Evolutionary conservation across 1,140 invertebrate species (phyloP).

Genomic region (Tetranychus cinnabarinus): DNA sequence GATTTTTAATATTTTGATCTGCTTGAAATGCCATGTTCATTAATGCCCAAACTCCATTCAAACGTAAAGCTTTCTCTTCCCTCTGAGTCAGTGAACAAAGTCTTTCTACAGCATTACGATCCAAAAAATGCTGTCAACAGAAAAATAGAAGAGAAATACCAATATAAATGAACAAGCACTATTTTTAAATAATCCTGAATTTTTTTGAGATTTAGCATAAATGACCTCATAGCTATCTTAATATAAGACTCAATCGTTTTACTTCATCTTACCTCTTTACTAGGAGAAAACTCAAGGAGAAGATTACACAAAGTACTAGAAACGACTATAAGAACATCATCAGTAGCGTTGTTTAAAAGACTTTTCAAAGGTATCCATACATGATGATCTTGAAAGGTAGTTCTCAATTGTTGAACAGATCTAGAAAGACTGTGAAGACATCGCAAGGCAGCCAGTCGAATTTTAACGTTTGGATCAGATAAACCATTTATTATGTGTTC

Average conservation of each 20-base stretch:
- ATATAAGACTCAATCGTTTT: too few species aligned
- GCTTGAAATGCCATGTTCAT: conserved; percentile 53
- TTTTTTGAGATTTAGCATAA: neutral
- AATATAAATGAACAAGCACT: too few species aligned
- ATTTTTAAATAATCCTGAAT: neutral
- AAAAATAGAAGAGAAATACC: conserved; percentile 3
- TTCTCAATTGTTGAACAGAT: conserved; percentile 72
- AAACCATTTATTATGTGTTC: conserved; percentile 52
- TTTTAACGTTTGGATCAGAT: conserved; percentile 39
- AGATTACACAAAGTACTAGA: conserved; percentile 78
- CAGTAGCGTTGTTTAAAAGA: conserved; percentile 39
- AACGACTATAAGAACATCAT: conserved; percentile 47
- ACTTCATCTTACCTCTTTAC: conserved; percentile 38
- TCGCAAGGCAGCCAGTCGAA: conserved; percentile 57
- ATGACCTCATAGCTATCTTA: too few species aligned
- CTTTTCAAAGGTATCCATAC: conserved; percentile 75
- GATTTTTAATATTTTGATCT: conserved; percentile 62
- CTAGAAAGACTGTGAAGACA: conserved; percentile 75
- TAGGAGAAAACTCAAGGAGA: conserved; percentile 77
- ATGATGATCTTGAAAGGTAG: conserved; percentile 76
- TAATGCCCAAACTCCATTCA: conserved; percentile 73
- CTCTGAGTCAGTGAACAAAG: conserved; percentile 48
- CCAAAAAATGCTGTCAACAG: conserved; percentile 14
- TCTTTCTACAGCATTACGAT: conserved; percentile 45
- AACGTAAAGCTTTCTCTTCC: conserved; percentile 44